A percentile compares a stretch with the other conserved stretches of the same genome.
phyloP scores from a whole-genome alignment of 2,113 vertebrate genomes.

The Nannospalax galili region DNA sequence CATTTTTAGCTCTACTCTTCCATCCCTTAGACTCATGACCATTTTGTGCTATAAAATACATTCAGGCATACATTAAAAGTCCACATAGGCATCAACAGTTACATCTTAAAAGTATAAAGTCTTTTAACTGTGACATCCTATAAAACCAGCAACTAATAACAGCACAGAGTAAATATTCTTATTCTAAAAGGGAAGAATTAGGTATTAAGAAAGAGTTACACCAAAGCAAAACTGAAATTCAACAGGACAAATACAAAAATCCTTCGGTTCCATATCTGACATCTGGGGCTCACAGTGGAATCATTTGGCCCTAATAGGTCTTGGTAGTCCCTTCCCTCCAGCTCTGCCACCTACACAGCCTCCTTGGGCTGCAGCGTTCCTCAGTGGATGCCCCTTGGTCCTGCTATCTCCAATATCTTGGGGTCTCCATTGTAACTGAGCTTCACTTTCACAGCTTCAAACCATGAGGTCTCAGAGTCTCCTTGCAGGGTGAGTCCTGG shows the following conservation, averaged over 20 bases:
- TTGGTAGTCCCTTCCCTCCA: not conserved
- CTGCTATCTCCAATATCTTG: not conserved
- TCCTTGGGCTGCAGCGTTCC: not conserved
- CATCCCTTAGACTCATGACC: not conserved
- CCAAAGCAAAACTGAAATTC: not conserved
- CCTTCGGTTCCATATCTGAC: not conserved
- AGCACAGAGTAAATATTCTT: not conserved
- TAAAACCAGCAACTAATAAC: not conserved
- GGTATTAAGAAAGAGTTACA: not conserved
- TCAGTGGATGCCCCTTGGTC: not conserved
- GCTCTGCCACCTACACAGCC: not conserved
- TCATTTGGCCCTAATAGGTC: not conserved
- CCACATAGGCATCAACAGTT: not conserved
- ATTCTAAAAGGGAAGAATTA: not conserved
- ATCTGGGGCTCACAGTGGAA: not conserved
- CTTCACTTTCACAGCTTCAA: not conserved
- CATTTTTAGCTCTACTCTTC: too few relatives aligned
- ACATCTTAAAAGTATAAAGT: not conserved
- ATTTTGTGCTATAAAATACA: not conserved
- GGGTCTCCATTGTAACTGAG: not conserved
- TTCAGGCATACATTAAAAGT: not conserved
- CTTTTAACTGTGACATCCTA: not conserved
- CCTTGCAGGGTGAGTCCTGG: not conserved
- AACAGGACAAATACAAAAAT: not conserved
- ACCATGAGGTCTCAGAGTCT: not conserved